phyloP scores from a whole-genome alignment of 2,797 vertebrate genomes.

The Sebastes nivosus region DNA sequence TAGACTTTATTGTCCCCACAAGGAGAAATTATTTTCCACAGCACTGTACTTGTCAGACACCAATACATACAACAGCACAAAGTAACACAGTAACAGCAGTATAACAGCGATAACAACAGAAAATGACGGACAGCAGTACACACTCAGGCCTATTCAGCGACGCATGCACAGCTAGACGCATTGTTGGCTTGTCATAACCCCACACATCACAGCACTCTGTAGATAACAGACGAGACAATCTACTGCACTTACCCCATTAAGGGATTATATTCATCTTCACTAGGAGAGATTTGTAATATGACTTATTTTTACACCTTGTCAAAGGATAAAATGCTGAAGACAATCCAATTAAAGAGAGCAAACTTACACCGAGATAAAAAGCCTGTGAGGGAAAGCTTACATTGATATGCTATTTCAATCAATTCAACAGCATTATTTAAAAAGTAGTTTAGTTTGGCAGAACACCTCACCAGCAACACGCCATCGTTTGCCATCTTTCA shows the following conservation, averaged over 20 bases:
- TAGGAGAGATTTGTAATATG: not conserved
- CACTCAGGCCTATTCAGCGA: too few relatives aligned
- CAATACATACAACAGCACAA: too few relatives aligned
- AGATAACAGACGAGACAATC: not conserved
- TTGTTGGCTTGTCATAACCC: slow-evolving; percentile 35
- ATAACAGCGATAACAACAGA: too few relatives aligned
- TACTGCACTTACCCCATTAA: not conserved
- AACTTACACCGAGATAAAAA: not conserved
- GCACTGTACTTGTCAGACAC: too few relatives aligned
- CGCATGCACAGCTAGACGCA: not conserved
- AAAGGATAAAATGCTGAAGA: slow-evolving; percentile 1
- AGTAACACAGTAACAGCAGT: too few relatives aligned
- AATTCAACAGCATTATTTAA: not conserved
- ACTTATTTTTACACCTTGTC: not conserved
- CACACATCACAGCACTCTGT: slow-evolving; percentile 17
- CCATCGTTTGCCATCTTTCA: not conserved
- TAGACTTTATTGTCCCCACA: too few relatives aligned
- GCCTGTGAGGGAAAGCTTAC: not conserved
- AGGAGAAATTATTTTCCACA: too few relatives aligned
- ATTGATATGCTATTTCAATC: not conserved
- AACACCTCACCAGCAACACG: not conserved
- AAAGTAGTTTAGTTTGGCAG: not conserved
- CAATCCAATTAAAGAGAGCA: not conserved
- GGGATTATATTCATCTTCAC: not conserved
- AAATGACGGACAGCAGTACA: too few relatives aligned